Base-by-base conservation (phyloP, 2,888 invertebrate species). In the Andrena hattorfiana region DNA sequence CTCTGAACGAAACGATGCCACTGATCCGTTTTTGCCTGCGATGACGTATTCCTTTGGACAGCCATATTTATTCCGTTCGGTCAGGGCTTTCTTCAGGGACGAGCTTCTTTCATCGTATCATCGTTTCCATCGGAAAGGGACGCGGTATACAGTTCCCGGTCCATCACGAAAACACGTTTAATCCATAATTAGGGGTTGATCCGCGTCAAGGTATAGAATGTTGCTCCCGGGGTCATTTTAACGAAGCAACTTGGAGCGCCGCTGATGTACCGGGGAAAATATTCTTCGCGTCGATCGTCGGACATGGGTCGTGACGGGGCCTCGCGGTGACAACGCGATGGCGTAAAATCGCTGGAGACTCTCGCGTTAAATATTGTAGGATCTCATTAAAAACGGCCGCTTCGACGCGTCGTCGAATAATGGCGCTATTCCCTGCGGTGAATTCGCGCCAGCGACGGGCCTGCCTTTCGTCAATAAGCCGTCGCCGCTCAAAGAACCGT, bases 351-450 rank as follows among this genome's bases (percentile, higher is more conserved):
- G 83, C 79, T 49, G 54, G 77, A 79, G 79, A 85, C 56, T 26
- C 73, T 78, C 66, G 77, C 59, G 60, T 90, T 91, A 89, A 90
- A 91, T 91, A 91, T 90, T 91, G 89, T 89, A 91, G 88, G 87
- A 90, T 89, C 91, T 91, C 91, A 91, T 91, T 91, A 91, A 89
- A 85, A 85, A 83, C 85, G 85, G 86, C 63, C 80, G 85, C 83
- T 77, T 85, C 85, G 85, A 83, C 85, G 85, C 85, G 85, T 59
- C 85, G 77, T 64, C 71, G 85, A 83, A 83, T 84, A 85, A 85
- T 84, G 84, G 76, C 81, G 83, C 84, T 73, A 72, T 83, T 84
- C 78, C 71, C 78, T 54, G 75, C 64, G 79, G 75, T 69, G 73
- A 74, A 77, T 79, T 77, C 83, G 73, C 59, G 30, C 69, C 69